Percentiles rank a stretch among this genome's conserved stretches.
Evolutionary conservation across 2,797 vertebrate species (phyloP).

Genomic region (Melanotaenia boesemani): DNA sequence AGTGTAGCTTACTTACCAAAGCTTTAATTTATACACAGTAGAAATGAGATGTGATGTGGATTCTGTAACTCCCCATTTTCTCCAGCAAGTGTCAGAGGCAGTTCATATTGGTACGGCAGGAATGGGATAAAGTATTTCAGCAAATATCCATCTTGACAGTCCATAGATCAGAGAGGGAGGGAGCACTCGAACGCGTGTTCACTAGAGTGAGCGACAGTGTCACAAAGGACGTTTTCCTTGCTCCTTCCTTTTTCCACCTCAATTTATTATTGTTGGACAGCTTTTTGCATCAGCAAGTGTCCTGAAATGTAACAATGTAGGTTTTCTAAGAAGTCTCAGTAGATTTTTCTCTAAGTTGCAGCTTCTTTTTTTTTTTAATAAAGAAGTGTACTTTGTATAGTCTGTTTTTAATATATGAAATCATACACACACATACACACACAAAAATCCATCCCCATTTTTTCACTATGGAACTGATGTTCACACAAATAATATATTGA

Average conservation of each 20-base stretch:
- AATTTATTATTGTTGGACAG: constrained; percentile 71
- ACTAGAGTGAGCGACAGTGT: constrained; percentile 68
- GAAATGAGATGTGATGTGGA: constrained; percentile 42
- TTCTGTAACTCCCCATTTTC: constrained; percentile 33
- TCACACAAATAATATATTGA: too few species aligned
- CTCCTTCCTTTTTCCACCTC: constrained; percentile 70
- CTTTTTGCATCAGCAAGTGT: constrained; percentile 49
- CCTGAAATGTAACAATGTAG: constrained; percentile 17
- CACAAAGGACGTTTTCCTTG: constrained; percentile 65
- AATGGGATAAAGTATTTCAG: constrained; percentile 76
- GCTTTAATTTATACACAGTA: constrained; percentile 58
- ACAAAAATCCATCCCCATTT: too few species aligned
- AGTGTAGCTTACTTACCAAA: constrained; percentile 15
- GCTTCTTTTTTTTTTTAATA: neutral
- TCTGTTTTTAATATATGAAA: too few species aligned
- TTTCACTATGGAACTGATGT: too few species aligned
- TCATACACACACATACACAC: too few species aligned
- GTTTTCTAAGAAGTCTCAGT: constrained; percentile 12
- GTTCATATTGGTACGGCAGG: constrained; percentile 64
- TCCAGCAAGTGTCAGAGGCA: constrained; percentile 58
- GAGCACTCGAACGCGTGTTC: constrained; percentile 65
- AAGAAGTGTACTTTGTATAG: too few species aligned
- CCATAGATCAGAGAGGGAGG: constrained; percentile 78
- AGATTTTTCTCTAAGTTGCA: neutral
- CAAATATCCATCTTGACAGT: constrained; percentile 75